A percentile compares a stretch with the other conserved stretches of the same genome.
phyloP scores from a whole-genome alignment of 1,140 invertebrate species.

The Littorina saxatilis region DNA sequence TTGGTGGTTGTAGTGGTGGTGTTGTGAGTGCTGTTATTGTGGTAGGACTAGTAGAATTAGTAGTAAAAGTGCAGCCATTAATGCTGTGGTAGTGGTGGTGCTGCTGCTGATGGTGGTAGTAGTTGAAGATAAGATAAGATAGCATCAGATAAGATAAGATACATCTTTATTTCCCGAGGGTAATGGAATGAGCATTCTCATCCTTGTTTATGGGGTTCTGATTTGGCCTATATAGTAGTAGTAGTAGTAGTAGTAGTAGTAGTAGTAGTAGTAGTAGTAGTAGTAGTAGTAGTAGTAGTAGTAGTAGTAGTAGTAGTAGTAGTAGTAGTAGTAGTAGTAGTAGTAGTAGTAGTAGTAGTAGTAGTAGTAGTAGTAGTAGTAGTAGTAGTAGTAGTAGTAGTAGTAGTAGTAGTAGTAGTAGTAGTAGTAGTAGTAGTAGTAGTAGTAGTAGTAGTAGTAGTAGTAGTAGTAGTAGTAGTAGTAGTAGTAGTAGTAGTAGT shows the following conservation, averaged over 20 bases:
- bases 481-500: conserved; percentile 22
- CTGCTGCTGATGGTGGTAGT: too few relatives aligned
- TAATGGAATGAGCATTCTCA: too few relatives aligned
- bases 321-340: conserved; percentile 5
- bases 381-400: conserved; percentile 15
- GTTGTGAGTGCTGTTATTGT: conserved; percentile 2
- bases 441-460: conserved; percentile 27
- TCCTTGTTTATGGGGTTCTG: too few relatives aligned
- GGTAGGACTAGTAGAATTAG: too few relatives aligned
- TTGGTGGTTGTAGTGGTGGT: not conserved
- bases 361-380: conserved; percentile 8
- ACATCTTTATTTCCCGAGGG: too few relatives aligned
- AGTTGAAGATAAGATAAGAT: not conserved
- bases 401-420: conserved; percentile 20
- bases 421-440: conserved; percentile 32
- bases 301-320: not conserved
- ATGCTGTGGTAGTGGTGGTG: too few relatives aligned
- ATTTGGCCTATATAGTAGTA: not conserved
- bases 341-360: not conserved
- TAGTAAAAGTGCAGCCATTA: too few relatives aligned
- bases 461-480: conserved; percentile 29
- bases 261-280: not conserved
- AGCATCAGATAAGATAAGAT: too few relatives aligned
- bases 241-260: not conserved
- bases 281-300: conserved; percentile 10